Evolutionary conservation across 2,113 vertebrate genomes (phyloP), one percentile per base, ranked within the genome.

Genomic region (Rhombomys opimus): DNA sequence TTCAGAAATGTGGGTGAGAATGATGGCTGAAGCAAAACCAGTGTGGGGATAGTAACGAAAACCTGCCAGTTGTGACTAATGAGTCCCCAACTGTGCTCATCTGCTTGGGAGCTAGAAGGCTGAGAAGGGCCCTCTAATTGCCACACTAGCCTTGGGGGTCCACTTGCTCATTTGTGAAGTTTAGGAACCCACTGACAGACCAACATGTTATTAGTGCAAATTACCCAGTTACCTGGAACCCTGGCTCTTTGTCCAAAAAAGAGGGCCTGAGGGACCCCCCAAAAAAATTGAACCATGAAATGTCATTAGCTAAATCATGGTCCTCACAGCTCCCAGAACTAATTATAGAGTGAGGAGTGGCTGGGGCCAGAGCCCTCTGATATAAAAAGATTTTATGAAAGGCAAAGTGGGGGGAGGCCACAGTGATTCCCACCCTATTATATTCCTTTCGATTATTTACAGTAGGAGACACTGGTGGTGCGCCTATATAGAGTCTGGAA

Each of bases 381-480:
- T 97, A 98, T 97, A 98, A 98, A 98, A 98, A 98, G 97, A 96
- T 97, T 98, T 98, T 98, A 98, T 97, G 96, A 97, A 98, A 97
- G 96, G 59, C 97, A 52, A 93, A 95, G 52, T 41, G 63, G 91
- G 86, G 95, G 91, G 63, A 82, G 95, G 94, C 94, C 96, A 93
- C 78, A 38, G 87, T 88, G 67, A 95, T 97, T 96, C 97, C 96
- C 97, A 95, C 95, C 96, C 97, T 97, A 93, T 96, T 97, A 93
- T 97, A 97, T 96, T 96, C 96, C 97, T 95, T 96, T 96, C 96
- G 80, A 97, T 97, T 97, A 97, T 97, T 97, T 97, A 93, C 97
- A 97, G 97, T 95, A 96, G 95, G 94, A 97, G 95, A 88, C 98
- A 90, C 98, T 97, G 97, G 78, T 95, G 97, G 95, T 54, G 93